Evolutionary conservation across 2,797 vertebrate genomes (phyloP).

Genomic region (Periophthalmus magnuspinnatus): DNA sequence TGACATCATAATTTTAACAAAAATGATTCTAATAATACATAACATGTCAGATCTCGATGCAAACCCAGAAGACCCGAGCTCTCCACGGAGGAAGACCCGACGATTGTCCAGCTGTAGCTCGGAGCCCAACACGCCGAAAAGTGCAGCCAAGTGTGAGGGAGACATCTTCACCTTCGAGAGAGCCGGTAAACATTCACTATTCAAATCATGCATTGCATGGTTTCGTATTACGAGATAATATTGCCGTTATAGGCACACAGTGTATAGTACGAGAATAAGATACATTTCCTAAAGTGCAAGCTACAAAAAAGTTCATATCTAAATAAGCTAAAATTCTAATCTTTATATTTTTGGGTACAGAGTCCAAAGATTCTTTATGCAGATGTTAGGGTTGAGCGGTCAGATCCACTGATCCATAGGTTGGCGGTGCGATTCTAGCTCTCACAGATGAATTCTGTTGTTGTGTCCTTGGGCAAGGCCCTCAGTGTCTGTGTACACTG

Average conservation of each 20-base stretch:
- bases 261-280: no score
- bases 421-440: no score
- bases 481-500: no score
- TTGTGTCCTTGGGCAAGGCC: no score
- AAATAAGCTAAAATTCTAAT: no score
- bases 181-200: slow-evolving; percentile 67
- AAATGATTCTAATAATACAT: not conserved
- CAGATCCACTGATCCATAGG: no score
- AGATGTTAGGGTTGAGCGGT: no score
- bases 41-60: slow-evolving; percentile 80
- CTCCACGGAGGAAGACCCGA: slow-evolving; percentile 89
- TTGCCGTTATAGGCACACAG: no score
- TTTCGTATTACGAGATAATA: not conserved
- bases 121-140: slow-evolving; percentile 92
- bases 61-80: slow-evolving; percentile 86
- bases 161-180: slow-evolving; percentile 93
- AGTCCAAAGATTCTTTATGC: no score
- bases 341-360: slow-evolving; percentile 15
- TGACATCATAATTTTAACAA: not conserved
- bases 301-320: no score
- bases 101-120: slow-evolving; percentile 92
- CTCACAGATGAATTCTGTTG: no score
- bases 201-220: not conserved
- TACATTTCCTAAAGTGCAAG: no score
- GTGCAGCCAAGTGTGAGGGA: slow-evolving; percentile 90